A percentile compares a stretch with the other conserved stretches of the same genome.
These are phyloP conservation scores for Drosophila quinaria DNA, from an alignment of 2,888 invertebrate genomes.

Conservation along the genomic window DNA sequence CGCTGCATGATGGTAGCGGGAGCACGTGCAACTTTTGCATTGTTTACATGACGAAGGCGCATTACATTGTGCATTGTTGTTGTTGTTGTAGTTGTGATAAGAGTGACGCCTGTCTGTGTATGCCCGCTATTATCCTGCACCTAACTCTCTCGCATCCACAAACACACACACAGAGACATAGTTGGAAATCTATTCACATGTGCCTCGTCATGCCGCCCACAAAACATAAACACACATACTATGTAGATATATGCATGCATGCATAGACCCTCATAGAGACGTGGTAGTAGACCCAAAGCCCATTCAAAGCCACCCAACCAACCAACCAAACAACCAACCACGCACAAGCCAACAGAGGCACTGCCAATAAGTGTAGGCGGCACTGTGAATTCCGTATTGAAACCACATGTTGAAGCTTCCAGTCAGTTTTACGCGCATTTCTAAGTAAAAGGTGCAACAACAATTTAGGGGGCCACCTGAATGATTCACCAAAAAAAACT, in stretches of 20 bases:
- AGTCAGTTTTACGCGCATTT: constrained; percentile 73
- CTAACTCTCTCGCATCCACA: constrained; percentile 21
- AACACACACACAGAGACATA: constrained; percentile 7
- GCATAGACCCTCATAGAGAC: constrained; percentile 37
- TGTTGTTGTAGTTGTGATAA: constrained; percentile 33
- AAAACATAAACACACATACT: constrained; percentile 15
- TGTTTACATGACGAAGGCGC: constrained; percentile 67
- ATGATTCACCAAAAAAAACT: constrained; percentile 67
- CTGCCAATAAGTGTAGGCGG: constrained; percentile 62
- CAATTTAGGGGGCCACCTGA: constrained; percentile 39
- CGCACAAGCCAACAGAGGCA: constrained; percentile 31
- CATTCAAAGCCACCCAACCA: constrained; percentile 6
- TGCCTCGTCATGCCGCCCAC: constrained; percentile 49
- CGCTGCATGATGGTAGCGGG: constrained; percentile 70
- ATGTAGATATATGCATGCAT: constrained; percentile 2
- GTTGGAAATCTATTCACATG: constrained; percentile 32
- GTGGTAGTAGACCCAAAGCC: constrained; percentile 40
- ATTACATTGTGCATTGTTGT: constrained; percentile 14
- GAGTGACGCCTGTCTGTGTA: constrained; percentile 10
- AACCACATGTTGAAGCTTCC: constrained; percentile 77
- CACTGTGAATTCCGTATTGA: constrained; percentile 55
- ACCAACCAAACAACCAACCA: constrained; percentile 29
- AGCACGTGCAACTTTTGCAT: constrained; percentile 78
- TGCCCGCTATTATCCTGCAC: constrained; percentile 51
- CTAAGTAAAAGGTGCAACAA: constrained; percentile 70